Conservation (phyloP, 2,888 invertebrate genomes). For the Athalia rosae region DNA sequence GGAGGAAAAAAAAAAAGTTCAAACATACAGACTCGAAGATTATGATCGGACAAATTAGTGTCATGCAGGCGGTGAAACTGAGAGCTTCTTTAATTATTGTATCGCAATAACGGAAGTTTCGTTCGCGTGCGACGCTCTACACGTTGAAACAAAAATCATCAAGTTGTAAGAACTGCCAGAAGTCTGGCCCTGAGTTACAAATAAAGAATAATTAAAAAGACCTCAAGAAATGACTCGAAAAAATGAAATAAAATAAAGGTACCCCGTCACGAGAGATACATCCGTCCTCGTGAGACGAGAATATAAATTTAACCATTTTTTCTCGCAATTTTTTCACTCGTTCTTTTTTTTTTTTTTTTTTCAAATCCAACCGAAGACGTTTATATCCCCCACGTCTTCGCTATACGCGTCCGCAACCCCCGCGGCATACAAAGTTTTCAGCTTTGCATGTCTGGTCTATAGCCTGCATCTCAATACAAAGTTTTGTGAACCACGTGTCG, state of each 20-base stretch:
- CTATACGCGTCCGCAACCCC: constrained; percentile 19
- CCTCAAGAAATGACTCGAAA: not conserved
- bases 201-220: not conserved
- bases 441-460: constrained; percentile 39
- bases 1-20: not conserved
- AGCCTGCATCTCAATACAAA: constrained; percentile 30
- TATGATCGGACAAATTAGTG: constrained; percentile 33
- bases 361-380: not conserved
- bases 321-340: not conserved
- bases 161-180: constrained; percentile 11
- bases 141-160: constrained; percentile 11
- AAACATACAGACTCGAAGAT: constrained; percentile 6
- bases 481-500: not conserved
- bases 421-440: constrained; percentile 32
- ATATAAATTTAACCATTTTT: constrained; percentile 25
- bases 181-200: not conserved
- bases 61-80: constrained; percentile 36
- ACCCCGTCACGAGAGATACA: not conserved
- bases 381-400: constrained; percentile 12
- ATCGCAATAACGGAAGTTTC: constrained; percentile 40
- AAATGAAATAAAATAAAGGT: not conserved
- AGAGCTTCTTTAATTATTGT: not conserved
- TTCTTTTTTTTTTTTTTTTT: too few species aligned
- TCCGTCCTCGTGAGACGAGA: constrained; percentile 6
- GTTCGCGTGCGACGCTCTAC: constrained; percentile 5